Conservation (phyloP, 2,113 vertebrate species). For the Tyto alba region DNA sequence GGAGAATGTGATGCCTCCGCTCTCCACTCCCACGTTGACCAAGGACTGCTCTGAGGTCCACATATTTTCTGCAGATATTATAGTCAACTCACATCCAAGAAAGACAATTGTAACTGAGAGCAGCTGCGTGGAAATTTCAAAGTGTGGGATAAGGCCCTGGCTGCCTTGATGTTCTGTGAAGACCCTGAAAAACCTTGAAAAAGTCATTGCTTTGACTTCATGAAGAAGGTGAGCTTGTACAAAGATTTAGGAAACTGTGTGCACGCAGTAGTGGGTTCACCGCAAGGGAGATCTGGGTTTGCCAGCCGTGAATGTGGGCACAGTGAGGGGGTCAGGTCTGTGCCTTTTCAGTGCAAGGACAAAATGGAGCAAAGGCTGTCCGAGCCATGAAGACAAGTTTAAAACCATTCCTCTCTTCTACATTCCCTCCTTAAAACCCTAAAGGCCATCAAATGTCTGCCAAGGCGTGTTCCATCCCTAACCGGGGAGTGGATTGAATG, state of each 20-base stretch:
- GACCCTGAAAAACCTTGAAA: neutral
- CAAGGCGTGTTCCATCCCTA: neutral
- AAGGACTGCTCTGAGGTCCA: neutral
- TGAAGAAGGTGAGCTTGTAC: neutral
- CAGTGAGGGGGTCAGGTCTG: accelerated
- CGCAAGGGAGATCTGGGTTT: neutral
- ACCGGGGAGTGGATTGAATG: neutral
- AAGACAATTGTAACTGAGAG: neutral
- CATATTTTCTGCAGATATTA: neutral
- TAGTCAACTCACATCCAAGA: neutral
- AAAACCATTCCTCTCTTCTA: neutral
- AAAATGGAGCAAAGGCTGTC: neutral
- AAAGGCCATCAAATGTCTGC: neutral
- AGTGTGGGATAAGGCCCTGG: neutral
- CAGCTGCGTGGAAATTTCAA: neutral
- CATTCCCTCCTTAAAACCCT: neutral
- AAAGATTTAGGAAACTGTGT: neutral
- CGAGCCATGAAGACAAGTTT: neutral
- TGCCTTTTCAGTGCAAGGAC: neutral
- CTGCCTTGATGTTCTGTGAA: neutral
- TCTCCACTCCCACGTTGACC: neutral
- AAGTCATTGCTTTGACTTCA: neutral
- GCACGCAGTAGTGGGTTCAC: accelerated
- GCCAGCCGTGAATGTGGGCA: accelerated
- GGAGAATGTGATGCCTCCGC: neutral